phyloP scores from a whole-genome alignment of 2,113 vertebrate species.

The Raja brachyura region DNA sequence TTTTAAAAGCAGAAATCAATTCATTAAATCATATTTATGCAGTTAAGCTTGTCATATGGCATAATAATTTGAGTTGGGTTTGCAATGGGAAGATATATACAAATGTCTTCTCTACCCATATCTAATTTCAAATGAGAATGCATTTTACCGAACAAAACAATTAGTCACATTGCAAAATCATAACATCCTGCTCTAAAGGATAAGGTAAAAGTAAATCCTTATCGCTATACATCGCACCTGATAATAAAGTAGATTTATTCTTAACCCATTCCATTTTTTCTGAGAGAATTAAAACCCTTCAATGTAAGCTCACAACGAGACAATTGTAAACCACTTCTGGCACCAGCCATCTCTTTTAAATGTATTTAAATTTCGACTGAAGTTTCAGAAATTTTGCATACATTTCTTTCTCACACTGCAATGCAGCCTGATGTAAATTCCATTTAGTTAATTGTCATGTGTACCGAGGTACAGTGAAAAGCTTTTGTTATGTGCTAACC shows the following conservation, averaged over 20 bases:
- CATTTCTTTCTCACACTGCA: not conserved
- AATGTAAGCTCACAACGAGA: not conserved
- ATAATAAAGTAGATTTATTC: not conserved
- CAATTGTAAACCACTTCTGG: not conserved
- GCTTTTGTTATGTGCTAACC: no score
- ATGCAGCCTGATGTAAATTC: not conserved
- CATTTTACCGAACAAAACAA: not conserved
- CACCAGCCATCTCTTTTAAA: not conserved
- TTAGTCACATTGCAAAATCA: not conserved
- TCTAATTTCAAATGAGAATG: not conserved
- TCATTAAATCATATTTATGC: not conserved
- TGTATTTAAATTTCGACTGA: not conserved
- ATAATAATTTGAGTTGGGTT: not conserved
- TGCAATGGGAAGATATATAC: not conserved
- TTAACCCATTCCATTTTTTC: not conserved
- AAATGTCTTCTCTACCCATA: not conserved
- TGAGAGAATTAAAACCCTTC: not conserved
- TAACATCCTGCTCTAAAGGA: not conserved
- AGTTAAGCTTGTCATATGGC: no score
- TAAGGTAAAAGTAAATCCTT: not conserved
- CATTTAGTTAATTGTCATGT: no score
- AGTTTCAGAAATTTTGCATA: not conserved
- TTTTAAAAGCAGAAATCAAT: conserved; percentile 1
- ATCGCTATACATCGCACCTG: not conserved
- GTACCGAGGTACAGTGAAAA: no score